Conservation (phyloP, 2,113 vertebrate species). For the Probosciger aterrimus region DNA sequence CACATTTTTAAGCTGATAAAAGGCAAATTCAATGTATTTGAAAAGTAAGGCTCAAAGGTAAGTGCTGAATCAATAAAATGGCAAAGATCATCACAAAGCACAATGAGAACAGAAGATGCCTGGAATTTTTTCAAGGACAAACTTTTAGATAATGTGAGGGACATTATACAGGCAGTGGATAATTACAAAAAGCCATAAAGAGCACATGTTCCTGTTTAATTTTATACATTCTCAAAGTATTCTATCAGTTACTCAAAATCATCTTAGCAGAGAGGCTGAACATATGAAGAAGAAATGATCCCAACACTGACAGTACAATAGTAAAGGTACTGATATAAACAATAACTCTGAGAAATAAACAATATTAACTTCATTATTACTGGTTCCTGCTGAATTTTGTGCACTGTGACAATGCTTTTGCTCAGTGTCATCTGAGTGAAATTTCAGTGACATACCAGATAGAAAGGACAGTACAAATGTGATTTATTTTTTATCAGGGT, state of each 20-base stretch:
- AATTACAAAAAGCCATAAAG: slow-evolving; percentile 1
- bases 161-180: not conserved
- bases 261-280: not conserved
- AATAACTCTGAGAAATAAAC: not conserved
- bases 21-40: slow-evolving; percentile 59
- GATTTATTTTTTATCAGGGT: not conserved
- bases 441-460: not conserved
- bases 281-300: not conserved
- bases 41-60: slow-evolving; percentile 49
- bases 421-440: not conserved
- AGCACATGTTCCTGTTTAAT: not conserved
- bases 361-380: not conserved
- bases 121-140: slow-evolving; percentile 37
- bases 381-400: not conserved
- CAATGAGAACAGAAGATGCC: not conserved
- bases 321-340: not conserved
- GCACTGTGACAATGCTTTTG: not conserved
- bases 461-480: not conserved
- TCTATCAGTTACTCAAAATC: not conserved
- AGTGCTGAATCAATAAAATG: slow-evolving; percentile 60
- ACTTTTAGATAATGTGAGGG: not conserved
- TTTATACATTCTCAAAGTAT: not conserved
- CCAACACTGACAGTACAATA: not conserved
- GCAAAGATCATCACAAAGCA: slow-evolving; percentile 37
- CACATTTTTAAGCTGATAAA: slow-evolving; percentile 60